Percentiles rank a stretch among this genome's conserved stretches.
Conservation (phyloP, 2,797 vertebrate species). For the Steatocranus sp. region DNA sequence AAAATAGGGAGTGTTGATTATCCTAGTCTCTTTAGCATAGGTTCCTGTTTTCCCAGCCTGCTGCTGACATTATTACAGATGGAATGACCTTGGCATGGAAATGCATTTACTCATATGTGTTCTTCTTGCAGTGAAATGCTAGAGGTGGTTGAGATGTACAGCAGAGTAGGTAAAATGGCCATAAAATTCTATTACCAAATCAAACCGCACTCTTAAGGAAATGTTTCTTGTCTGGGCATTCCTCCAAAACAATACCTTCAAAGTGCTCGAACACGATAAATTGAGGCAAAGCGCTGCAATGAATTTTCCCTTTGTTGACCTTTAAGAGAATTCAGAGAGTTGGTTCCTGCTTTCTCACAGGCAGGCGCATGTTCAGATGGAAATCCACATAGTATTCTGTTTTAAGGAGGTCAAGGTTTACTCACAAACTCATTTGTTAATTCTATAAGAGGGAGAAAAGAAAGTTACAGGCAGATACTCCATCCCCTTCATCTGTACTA, state of each 20-base stretch:
- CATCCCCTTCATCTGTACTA: background rate
- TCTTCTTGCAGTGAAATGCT: constrained; percentile 15
- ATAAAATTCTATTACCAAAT: constrained; percentile 68
- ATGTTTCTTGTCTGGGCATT: constrained; percentile 61
- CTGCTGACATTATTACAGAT: constrained; percentile 37
- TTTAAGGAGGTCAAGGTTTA: background rate
- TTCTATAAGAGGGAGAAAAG: background rate
- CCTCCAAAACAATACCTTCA: constrained; percentile 67
- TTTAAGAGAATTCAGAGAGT: constrained; percentile 31
- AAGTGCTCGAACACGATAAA: constrained; percentile 57
- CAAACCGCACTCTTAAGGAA: constrained; percentile 61
- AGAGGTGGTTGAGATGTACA: constrained; percentile 44
- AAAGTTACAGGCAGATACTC: background rate
- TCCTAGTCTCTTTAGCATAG: constrained; percentile 26
- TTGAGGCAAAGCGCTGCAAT: constrained; percentile 35
- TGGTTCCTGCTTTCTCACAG: background rate
- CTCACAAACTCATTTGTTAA: background rate
- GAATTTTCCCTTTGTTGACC: constrained; percentile 55
- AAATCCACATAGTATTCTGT: background rate
- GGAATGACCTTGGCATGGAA: constrained; percentile 38
- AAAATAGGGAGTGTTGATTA: constrained; percentile 23
- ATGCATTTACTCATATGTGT: constrained; percentile 28
- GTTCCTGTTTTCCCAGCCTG: constrained; percentile 17
- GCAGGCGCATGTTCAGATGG: background rate
- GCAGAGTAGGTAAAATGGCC: constrained; percentile 49